phyloP scores from a whole-genome alignment of 2,797 vertebrate species.

The Platalea minor region DNA sequence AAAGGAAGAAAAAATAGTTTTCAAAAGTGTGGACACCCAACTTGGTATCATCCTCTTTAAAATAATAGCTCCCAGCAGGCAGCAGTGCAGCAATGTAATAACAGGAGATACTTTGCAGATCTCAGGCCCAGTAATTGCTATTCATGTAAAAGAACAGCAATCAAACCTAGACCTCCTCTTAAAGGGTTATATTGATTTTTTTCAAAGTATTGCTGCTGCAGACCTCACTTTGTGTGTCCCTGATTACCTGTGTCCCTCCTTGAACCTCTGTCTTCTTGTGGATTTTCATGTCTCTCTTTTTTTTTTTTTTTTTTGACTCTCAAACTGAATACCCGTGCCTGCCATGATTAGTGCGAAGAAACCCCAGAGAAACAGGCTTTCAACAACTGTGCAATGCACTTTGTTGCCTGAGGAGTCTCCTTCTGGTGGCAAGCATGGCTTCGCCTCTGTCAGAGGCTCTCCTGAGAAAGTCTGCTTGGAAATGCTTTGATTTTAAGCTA shows the following conservation, averaged over 20 bases:
- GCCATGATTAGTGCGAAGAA: background rate
- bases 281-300: background rate
- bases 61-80: background rate
- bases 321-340: background rate
- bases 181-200: background rate
- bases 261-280: background rate
- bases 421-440: background rate
- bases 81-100: background rate
- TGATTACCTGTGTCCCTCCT: background rate
- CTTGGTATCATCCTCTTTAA: background rate
- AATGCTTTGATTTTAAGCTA: background rate
- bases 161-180: background rate
- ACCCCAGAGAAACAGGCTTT: background rate
- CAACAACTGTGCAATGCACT: background rate
- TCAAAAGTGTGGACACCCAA: background rate
- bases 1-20: background rate
- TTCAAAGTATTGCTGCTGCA: background rate
- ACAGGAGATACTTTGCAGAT: background rate
- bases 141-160: background rate
- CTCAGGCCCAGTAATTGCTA: background rate
- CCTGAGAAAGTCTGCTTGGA: background rate
- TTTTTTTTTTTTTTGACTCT: background rate
- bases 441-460: background rate
- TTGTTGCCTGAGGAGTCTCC: background rate
- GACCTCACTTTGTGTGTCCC: background rate